phyloP scores from a whole-genome alignment of 2,888 invertebrate species.

The Cetonia aurata region DNA sequence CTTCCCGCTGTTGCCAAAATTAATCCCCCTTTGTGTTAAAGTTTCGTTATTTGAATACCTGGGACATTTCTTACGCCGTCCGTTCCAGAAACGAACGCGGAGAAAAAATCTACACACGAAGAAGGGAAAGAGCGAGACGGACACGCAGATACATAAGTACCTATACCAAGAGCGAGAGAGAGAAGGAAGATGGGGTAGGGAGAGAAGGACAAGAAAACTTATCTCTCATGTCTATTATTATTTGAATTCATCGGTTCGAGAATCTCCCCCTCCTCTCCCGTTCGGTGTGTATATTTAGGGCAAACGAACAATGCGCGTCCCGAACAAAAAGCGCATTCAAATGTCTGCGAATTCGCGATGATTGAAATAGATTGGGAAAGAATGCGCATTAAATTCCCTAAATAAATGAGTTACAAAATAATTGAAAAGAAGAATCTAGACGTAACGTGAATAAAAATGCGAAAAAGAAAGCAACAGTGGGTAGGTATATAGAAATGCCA shows the following conservation, averaged over 20 bases:
- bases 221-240: conserved; percentile 45
- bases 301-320: conserved; percentile 47
- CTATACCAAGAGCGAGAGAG: not conserved
- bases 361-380: conserved; percentile 53
- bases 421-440: conserved; percentile 50
- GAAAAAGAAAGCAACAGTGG: conserved; percentile 14
- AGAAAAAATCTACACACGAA: conserved; percentile 17
- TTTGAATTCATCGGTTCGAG: conserved; percentile 46
- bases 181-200: conserved; percentile 1
- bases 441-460: conserved; percentile 47
- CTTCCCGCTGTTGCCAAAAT: conserved; percentile 25
- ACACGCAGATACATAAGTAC: not conserved
- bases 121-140: not conserved
- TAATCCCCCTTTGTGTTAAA: conserved; percentile 39
- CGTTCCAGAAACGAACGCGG: conserved; percentile 7
- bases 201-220: conserved; percentile 34
- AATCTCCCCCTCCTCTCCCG: not conserved
- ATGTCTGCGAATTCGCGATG: conserved; percentile 51
- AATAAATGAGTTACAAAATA: conserved; percentile 53
- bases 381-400: conserved; percentile 52
- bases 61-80: conserved; percentile 23
- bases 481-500: not conserved
- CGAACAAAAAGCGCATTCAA: conserved; percentile 49
- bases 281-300: conserved; percentile 48
- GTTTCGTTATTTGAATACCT: conserved; percentile 39